phyloP scores from a whole-genome alignment of 30 jellyfish, hydroid and myxozoan genomes.

The Turritopsis dohrnii region DNA sequence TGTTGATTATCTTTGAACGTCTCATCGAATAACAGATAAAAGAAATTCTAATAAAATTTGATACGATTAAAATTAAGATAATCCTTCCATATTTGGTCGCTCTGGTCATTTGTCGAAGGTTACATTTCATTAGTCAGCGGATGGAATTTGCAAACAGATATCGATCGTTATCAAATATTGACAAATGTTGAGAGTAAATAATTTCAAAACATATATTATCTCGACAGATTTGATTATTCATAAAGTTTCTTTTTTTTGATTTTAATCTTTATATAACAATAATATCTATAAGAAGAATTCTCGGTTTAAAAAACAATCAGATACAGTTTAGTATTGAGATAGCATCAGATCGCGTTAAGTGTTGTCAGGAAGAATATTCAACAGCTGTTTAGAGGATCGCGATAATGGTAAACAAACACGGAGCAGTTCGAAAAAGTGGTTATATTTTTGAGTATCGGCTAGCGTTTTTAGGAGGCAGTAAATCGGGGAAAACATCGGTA shows the following conservation, averaged over 20 bases:
- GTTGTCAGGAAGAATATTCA: too few species aligned
- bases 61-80: not conserved
- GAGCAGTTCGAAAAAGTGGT: slow-evolving; percentile 64
- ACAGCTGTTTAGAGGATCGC: not conserved
- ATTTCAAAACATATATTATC: not conserved
- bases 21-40: not conserved
- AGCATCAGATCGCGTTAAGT: too few species aligned
- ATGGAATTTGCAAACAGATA: not conserved
- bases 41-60: not conserved
- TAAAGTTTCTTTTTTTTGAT: too few species aligned
- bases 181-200: not conserved
- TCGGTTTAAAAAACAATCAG: not conserved
- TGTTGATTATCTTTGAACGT: not conserved
- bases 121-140: not conserved
- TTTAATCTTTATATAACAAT: not conserved
- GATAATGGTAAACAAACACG: not conserved
- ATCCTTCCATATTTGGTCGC: not conserved
- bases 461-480: slow-evolving; percentile 67
- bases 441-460: slow-evolving; percentile 84
- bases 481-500: slow-evolving; percentile 76
- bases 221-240: too few species aligned
- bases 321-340: too few species aligned
- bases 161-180: not conserved
- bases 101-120: not conserved
- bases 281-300: not conserved